These are phyloP conservation scores for Morelia viridis DNA, from an alignment of 2,797 vertebrate genomes.

Conservation along the genomic window DNA sequence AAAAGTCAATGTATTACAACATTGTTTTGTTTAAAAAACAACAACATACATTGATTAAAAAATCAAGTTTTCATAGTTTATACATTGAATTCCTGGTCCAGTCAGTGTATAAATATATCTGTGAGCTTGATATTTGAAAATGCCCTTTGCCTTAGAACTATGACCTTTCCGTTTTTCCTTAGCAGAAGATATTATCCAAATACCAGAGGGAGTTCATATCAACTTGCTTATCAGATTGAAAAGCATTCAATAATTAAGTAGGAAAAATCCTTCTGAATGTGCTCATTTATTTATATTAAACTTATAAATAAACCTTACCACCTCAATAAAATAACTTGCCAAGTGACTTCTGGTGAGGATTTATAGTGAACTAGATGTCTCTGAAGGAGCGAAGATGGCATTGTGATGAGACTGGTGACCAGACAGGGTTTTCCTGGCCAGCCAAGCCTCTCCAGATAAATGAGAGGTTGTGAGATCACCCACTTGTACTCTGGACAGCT, in stretches of 20 bases:
- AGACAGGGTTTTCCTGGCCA: too few relatives aligned
- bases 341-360: background rate
- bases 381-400: too few relatives aligned
- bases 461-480: too few relatives aligned
- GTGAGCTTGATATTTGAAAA: background rate
- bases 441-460: too few relatives aligned
- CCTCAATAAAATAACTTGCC: background rate
- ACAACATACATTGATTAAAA: background rate
- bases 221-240: background rate
- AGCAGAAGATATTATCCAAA: background rate
- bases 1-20: background rate
- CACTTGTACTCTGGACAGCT: too few relatives aligned
- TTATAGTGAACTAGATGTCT: too few relatives aligned
- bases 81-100: background rate
- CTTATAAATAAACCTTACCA: background rate
- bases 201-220: conserved; percentile 12
- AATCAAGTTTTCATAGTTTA: background rate
- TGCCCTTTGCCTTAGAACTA: background rate
- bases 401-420: too few relatives aligned
- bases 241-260: background rate
- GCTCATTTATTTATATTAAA: background rate
- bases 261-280: background rate
- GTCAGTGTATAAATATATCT: background rate
- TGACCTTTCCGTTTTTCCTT: background rate
- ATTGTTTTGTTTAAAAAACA: background rate